phyloP scores from a whole-genome alignment of 2,113 vertebrate species.

The Gavialis gangeticus region DNA sequence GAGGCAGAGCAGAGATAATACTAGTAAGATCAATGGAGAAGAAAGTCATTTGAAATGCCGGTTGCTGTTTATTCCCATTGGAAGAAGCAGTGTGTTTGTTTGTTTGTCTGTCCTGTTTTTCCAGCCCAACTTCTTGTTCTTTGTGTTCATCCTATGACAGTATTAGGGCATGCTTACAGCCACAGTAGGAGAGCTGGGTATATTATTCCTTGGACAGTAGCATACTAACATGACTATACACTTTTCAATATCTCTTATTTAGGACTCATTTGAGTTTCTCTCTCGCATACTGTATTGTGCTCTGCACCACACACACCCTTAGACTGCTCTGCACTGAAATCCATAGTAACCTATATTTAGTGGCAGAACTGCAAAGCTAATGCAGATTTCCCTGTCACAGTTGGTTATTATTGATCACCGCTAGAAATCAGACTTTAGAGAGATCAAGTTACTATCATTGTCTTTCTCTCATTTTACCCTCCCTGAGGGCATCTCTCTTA shows the following conservation, averaged over 20 bases:
- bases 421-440: conserved; percentile 25
- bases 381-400: background rate
- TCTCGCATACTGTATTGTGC: background rate
- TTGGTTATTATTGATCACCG: conserved; percentile 35
- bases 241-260: background rate
- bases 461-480: conserved; percentile 54
- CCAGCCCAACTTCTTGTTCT: background rate
- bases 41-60: background rate
- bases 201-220: too few species aligned
- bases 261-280: background rate
- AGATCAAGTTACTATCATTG: conserved; percentile 13
- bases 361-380: background rate
- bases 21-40: background rate
- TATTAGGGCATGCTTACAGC: too few species aligned
- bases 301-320: rapidly evolving
- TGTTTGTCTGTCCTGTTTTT: conserved; percentile 10
- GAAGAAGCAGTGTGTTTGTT: background rate
- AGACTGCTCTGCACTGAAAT: background rate
- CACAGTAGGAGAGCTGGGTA: too few species aligned
- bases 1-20: too few species aligned
- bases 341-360: background rate
- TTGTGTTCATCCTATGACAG: background rate
- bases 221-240: background rate
- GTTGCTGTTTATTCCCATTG: background rate
- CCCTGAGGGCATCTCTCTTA: background rate